A percentile compares a stretch with the other conserved stretches of the same genome.
phyloP scores from a whole-genome alignment of 1,140 invertebrate species.

The Cryptotermes secundus region DNA sequence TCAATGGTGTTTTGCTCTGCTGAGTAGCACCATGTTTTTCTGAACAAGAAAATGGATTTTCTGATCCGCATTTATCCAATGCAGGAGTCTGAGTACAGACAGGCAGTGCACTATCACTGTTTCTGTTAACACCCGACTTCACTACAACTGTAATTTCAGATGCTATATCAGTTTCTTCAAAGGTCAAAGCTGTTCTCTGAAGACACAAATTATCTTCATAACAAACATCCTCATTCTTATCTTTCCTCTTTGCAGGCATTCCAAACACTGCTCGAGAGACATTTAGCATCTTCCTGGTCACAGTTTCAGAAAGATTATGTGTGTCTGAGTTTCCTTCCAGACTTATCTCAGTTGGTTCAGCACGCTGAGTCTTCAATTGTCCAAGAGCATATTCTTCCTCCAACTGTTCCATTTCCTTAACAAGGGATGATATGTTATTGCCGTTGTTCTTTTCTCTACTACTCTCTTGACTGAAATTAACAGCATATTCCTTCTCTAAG shows the following conservation, averaged over 20 bases:
- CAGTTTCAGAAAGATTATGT: background rate
- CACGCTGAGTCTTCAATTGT: background rate
- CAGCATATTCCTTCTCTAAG: slow-evolving; percentile 40
- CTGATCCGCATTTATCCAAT: background rate
- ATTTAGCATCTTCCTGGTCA: background rate
- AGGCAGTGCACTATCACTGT: background rate
- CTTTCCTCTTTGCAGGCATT: background rate
- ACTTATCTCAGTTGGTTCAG: no score
- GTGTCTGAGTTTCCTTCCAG: background rate
- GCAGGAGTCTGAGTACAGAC: background rate
- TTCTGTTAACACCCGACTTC: background rate
- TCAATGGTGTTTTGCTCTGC: background rate
- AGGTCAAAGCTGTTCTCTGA: background rate
- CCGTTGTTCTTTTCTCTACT: slow-evolving; percentile 26
- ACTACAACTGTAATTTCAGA: background rate
- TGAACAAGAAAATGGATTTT: background rate
- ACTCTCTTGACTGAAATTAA: background rate
- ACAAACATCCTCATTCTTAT: background rate
- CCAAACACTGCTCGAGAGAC: background rate
- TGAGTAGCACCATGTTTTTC: background rate
- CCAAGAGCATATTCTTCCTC: slow-evolving; percentile 28
- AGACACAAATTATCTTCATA: background rate
- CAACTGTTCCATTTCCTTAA: slow-evolving; percentile 32
- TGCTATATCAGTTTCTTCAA: background rate
- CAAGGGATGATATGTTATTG: background rate